Base-by-base conservation (phyloP, 2,888 invertebrate species). In the Myopa tessellatipennis region DNA sequence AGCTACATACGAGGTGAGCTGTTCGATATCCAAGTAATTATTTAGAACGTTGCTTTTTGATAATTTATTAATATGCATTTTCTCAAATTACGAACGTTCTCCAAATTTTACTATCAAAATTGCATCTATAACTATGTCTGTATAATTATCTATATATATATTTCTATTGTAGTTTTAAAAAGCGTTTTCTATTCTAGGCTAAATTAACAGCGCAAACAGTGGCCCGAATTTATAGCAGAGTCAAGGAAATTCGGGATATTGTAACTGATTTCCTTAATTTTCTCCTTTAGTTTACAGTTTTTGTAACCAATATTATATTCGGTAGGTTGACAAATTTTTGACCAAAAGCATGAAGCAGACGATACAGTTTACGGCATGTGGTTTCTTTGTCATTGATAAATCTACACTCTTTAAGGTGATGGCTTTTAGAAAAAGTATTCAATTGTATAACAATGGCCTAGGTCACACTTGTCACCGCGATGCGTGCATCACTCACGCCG, bases 271-370 rank as follows among this genome's bases (percentile, higher is more conserved):
- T 4, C 50, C 74, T 40, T 60, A 67, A 61, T 72, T 71, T 77
- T 6, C 45, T 45, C 45, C 45, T 45, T 10, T 10, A 8, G 6
- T 45, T 45, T 8, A 45, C 0, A 45, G 1, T 45, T 45, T 50
- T 12, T 58, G 36, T n/a, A 58, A n/a, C 6, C 18, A 12, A 58
- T 6, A 16, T 16, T 60, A 26, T n/a, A 36, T 60, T 18, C 61
- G 6, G 10, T 45, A 89, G 89, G 85, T 88, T 77, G 89, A 89
- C 70, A 89, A 89, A 79, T 89, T 88, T 77, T 81, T 89, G 10
- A 89, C 87, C 10, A 89, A 89, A 79, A 88, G 88, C 81, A 87
- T 89, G 45, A 86, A 87, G 69, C 89, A 89, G 77, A 87, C 88
- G 76, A 85, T 88, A 1, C 85, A 87, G 68, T 89, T 89, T 55